A percentile compares a stretch with the other conserved stretches of the same genome.
These are phyloP conservation scores for Puma concolor DNA, from an alignment of 2,113 vertebrate genomes.

Conservation along the genomic window DNA sequence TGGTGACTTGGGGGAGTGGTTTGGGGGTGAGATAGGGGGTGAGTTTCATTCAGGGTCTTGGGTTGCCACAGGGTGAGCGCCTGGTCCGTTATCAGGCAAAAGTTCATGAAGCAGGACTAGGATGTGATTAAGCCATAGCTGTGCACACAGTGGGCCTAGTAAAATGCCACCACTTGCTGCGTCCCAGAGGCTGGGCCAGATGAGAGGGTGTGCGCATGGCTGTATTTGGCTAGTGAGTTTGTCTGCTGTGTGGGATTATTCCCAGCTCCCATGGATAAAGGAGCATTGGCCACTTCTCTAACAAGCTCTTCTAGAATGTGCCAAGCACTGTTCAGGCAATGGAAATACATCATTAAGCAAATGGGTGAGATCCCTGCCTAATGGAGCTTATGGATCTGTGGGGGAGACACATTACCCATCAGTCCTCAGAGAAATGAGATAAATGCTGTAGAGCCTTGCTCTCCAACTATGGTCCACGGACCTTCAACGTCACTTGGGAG, in stretches of 20 bases:
- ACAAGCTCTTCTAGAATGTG: not conserved
- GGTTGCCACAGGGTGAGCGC: not conserved
- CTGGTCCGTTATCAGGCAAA: not conserved
- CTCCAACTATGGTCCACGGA: not conserved
- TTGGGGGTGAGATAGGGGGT: not conserved
- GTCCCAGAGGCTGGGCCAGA: not conserved
- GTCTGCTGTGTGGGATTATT: not conserved
- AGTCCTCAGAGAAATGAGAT: not conserved
- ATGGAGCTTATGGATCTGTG: not conserved
- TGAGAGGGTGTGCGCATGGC: not conserved
- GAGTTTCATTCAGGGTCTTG: not conserved
- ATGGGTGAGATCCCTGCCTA: not conserved
- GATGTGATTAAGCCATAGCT: not conserved
- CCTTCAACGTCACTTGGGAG: not conserved
- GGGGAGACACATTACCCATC: not conserved
- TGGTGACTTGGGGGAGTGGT: conserved; percentile 19
- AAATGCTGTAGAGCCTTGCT: not conserved
- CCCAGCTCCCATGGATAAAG: not conserved
- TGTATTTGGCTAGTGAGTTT: not conserved
- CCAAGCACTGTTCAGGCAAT: not conserved
- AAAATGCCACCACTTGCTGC: not conserved
- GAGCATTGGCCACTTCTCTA: not conserved
- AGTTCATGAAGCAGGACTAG: not conserved
- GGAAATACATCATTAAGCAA: not conserved
- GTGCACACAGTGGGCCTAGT: not conserved